phyloP scores from a whole-genome alignment of 2,888 invertebrate species.

The Biston stratarius region DNA sequence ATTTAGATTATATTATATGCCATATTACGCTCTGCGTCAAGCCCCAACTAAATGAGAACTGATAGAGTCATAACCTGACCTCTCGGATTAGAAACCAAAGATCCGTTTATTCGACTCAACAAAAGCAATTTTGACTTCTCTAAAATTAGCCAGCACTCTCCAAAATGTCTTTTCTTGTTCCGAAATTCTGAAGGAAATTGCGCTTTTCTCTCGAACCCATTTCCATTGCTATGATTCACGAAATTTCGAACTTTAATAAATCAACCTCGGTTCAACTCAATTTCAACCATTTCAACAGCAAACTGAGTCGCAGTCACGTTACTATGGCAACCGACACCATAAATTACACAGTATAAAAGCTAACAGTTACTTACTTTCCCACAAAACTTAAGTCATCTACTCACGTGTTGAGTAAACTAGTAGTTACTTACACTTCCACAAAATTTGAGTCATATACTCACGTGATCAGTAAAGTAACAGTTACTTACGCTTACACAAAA shows the following conservation, averaged over 20 bases:
- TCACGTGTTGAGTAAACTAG: background rate
- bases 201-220: constrained; percentile 16
- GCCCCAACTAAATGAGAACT: too few relatives aligned
- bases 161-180: background rate
- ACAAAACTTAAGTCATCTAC: background rate
- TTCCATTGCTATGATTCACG: constrained; percentile 19
- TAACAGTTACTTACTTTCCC: constrained; percentile 11
- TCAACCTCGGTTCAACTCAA: constrained; percentile 40
- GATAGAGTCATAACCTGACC: too few relatives aligned
- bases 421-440: too few relatives aligned
- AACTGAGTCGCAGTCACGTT: constrained; percentile 49
- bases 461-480: too few relatives aligned
- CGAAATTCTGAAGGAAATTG: constrained; percentile 3
- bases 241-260: constrained; percentile 42
- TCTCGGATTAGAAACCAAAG: too few relatives aligned
- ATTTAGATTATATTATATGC: too few relatives aligned
- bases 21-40: too few relatives aligned
- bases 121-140: background rate
- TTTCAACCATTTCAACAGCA: constrained; percentile 36
- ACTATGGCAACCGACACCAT: constrained; percentile 68
- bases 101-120: too few relatives aligned
- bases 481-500: too few relatives aligned
- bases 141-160: background rate
- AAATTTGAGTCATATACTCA: too few relatives aligned
- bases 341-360: constrained; percentile 16